Percentiles rank a stretch among this genome's conserved stretches.
Evolutionary conservation across 2,113 vertebrate species (phyloP).

Genomic region (Cheilinus undulatus): DNA sequence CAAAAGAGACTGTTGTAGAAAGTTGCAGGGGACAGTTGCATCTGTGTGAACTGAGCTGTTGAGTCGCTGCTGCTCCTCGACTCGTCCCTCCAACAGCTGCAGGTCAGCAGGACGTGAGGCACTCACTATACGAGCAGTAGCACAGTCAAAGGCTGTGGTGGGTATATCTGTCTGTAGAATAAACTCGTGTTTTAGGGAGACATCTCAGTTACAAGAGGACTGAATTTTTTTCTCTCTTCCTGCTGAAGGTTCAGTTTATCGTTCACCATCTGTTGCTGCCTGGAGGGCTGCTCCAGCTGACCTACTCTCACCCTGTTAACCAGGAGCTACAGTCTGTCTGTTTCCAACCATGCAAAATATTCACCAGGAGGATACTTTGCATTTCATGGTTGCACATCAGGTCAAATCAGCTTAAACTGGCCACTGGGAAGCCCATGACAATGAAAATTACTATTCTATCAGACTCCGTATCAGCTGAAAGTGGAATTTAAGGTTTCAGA

Average conservation of each 20-base stretch:
- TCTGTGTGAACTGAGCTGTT: too few species aligned
- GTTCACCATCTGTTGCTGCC: conserved; percentile 43
- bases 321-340: conserved; percentile 27
- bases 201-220: neutral
- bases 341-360: conserved; percentile 30
- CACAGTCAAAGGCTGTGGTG: too few species aligned
- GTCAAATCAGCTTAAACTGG: neutral
- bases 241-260: neutral
- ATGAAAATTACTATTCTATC: neutral
- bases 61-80: too few species aligned
- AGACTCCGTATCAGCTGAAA: neutral
- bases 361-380: neutral
- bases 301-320: conserved; percentile 38
- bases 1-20: too few species aligned
- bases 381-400: conserved; percentile 5
- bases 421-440: neutral
- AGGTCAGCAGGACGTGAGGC: too few species aligned
- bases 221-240: neutral
- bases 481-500: neutral
- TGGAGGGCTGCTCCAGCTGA: conserved; percentile 35
- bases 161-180: too few species aligned
- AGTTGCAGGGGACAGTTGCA: too few species aligned
- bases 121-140: too few species aligned
- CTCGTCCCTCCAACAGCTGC: too few species aligned
- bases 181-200: too few species aligned